Percentiles rank a stretch among this genome's conserved stretches.
phyloP scores from a whole-genome alignment of 1,140 invertebrate species.

The Polypedilum pembai region DNA sequence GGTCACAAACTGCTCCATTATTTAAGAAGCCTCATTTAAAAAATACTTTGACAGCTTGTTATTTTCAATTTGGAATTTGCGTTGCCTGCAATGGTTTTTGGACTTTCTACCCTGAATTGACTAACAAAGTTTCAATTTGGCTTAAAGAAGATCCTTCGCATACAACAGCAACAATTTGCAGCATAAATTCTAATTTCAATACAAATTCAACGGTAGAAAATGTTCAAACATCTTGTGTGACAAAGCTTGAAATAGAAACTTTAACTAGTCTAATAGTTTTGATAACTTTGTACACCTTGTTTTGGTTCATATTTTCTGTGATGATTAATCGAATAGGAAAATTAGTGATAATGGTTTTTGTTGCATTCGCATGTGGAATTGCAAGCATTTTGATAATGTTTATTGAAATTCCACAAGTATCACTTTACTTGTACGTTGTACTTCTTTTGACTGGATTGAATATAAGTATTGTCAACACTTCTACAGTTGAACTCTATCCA shows the following conservation, averaged over 20 bases:
- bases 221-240: neutral
- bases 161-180: conserved; percentile 34
- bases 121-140: conserved; percentile 31
- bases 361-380: conserved; percentile 27
- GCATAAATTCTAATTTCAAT: conserved; percentile 30
- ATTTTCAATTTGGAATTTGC: conserved; percentile 46
- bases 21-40: conserved; percentile 37
- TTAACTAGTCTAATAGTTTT: neutral
- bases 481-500: conserved; percentile 38
- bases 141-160: conserved; percentile 29
- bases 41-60: conserved; percentile 43
- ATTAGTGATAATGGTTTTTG: conserved; percentile 8
- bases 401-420: conserved; percentile 30
- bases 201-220: neutral
- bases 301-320: conserved; percentile 24
- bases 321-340: conserved; percentile 31
- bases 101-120: neutral
- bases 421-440: conserved; percentile 32
- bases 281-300: neutral
- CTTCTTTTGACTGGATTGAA: conserved; percentile 34
- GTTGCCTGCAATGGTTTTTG: conserved; percentile 46
- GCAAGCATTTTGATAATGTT: conserved; percentile 32
- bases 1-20: too few species aligned
- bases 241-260: neutral
- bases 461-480: conserved; percentile 36